Evolutionary conservation across 1,140 invertebrate species (phyloP).

Genomic region (Cataglyphis hispanica): DNA sequence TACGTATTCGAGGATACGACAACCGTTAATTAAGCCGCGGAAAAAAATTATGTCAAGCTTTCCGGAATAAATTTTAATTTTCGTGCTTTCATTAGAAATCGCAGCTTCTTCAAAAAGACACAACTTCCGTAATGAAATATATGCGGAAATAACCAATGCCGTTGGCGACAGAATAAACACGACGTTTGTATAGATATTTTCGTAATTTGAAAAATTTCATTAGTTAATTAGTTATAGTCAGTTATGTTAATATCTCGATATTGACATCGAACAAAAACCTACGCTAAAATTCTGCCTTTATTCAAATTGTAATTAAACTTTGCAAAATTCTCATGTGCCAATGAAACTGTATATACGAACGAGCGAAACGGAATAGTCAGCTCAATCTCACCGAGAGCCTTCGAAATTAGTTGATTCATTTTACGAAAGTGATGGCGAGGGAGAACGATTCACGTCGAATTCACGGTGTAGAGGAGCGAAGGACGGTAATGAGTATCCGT

Average conservation of each 20-base stretch:
- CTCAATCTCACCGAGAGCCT: not conserved
- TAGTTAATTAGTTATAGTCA: not conserved
- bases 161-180: not conserved
- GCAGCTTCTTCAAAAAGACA: not conserved
- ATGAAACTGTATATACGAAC: not conserved
- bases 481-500: constrained; percentile 11
- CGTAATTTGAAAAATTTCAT: not conserved
- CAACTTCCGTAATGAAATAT: constrained; percentile 5
- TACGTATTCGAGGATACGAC: constrained; percentile 18
- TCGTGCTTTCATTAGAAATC: constrained; percentile 31
- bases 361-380: not conserved
- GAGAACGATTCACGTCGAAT: constrained; percentile 20
- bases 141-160: not conserved
- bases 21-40: constrained; percentile 46
- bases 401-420: constrained; percentile 1
- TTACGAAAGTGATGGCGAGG: constrained; percentile 10
- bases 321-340: not conserved
- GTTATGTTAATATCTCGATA: not conserved
- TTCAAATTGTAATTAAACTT: constrained; percentile 19
- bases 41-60: constrained; percentile 40
- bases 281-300: not conserved
- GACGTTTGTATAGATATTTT: not conserved
- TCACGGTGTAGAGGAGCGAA: not conserved
- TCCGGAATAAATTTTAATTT: constrained; percentile 26
- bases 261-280: not conserved